These are phyloP conservation scores for Aselliscus stoliczkanus DNA, from an alignment of 2,797 vertebrate genomes.

Conservation along the genomic window DNA sequence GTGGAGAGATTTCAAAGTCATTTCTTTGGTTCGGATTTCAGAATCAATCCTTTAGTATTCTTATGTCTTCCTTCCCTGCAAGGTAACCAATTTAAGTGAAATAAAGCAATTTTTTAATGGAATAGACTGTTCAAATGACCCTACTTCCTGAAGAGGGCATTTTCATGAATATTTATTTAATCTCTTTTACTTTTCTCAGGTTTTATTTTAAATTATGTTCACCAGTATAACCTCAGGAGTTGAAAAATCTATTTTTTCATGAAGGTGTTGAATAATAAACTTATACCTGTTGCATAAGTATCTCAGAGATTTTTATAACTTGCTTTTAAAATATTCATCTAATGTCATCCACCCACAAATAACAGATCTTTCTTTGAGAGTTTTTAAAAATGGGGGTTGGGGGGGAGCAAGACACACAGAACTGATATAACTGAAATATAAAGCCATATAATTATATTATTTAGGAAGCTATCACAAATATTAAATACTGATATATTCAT, in stretches of 20 bases:
- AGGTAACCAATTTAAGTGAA: slow-evolving; percentile 79
- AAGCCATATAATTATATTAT: slow-evolving; percentile 15
- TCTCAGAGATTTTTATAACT: slow-evolving; percentile 54
- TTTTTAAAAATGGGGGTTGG: neutral
- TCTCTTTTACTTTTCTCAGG: slow-evolving; percentile 72
- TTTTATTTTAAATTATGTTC: slow-evolving; percentile 76
- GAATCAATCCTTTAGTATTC: slow-evolving; percentile 61
- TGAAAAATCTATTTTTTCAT: slow-evolving; percentile 71
- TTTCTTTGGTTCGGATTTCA: slow-evolving; percentile 54
- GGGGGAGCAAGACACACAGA: neutral
- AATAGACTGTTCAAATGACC: slow-evolving; percentile 83
- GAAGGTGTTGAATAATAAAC: slow-evolving; percentile 72
- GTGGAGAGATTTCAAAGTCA: slow-evolving; percentile 43
- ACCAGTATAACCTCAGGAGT: slow-evolving; percentile 64
- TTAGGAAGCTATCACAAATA: neutral
- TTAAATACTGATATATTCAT: neutral
- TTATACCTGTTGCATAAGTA: slow-evolving; percentile 60
- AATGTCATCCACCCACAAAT: slow-evolving; percentile 14
- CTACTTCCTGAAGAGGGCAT: slow-evolving; percentile 82
- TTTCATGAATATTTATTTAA: slow-evolving; percentile 86
- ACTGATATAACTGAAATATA: neutral
- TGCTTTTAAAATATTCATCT: slow-evolving; percentile 62
- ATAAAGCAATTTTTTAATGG: slow-evolving; percentile 83
- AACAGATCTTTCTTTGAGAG: slow-evolving; percentile 12
- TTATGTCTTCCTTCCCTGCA: slow-evolving; percentile 57